A percentile compares a stretch with the other conserved stretches of the same genome.
Evolutionary conservation across 2,113 vertebrate genomes (phyloP).

Genomic region (Phylloscopus trochilus): DNA sequence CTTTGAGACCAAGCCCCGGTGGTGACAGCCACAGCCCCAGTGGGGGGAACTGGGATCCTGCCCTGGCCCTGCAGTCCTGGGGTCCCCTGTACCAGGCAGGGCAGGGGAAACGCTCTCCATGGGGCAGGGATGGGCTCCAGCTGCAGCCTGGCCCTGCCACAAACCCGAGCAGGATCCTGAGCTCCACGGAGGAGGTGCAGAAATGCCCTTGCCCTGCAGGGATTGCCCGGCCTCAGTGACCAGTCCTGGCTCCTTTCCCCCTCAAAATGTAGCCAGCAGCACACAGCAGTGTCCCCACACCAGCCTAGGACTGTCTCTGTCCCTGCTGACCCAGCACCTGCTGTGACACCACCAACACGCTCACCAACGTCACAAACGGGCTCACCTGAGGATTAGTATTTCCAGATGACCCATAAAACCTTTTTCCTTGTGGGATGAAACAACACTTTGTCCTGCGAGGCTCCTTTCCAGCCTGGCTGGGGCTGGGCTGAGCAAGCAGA

Average conservation of each 20-base stretch:
- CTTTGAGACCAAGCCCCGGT: slow-evolving; percentile 35
- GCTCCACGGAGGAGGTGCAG: accelerated
- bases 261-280: not conserved
- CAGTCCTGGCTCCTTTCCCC: not conserved
- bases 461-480: not conserved
- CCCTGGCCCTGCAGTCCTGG: not conserved
- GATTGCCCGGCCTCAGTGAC: accelerated
- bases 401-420: not conserved
- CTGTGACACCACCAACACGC: not conserved
- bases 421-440: not conserved
- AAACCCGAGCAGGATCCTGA: accelerated
- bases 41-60: not conserved
- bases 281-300: accelerated
- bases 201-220: not conserved
- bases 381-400: not conserved
- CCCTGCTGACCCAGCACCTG: not conserved
- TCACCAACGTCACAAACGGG: not conserved
- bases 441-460: accelerated
- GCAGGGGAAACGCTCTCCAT: not conserved
- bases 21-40: not conserved
- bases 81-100: not conserved
- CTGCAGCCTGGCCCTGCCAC: not conserved
- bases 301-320: not conserved
- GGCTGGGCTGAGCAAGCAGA: not conserved
- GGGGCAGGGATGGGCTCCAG: not conserved